Evolutionary conservation across 2,113 vertebrate species (phyloP), one percentile per base, ranked within the genome.

Genomic region (Sinocyclocheilus rhinocerous): DNA sequence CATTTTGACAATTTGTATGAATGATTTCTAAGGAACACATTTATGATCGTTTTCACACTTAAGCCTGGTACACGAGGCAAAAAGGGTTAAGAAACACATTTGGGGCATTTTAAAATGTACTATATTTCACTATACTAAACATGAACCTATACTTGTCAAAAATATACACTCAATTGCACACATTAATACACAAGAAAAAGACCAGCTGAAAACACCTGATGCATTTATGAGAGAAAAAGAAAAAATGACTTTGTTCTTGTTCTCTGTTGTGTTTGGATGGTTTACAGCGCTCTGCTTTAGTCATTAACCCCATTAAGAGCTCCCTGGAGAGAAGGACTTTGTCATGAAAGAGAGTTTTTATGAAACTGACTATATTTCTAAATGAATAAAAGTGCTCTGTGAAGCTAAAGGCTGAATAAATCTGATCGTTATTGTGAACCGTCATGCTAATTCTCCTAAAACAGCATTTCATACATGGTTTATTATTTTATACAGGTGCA

Each of bases 221-320:
- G 52, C 52, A 18, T 55, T 55, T 55, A 55, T 55, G 52, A 55
- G 5, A 55, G 52, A 55, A 6, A 70, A 24, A n/a, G 15, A 50
- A 29, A 10, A 45, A 77, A 9, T 20, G 7, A 24, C 22, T 24
- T 48, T 50, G 45, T 76, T 16, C 76, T 29, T 96, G 93, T 90
- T 95, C 95, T 94, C 94, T 93, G 93, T 94, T 91, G 93, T 91
- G 94, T 95, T 95, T 89, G 93, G 95, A 96, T 96, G 95, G 95
- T 96, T 94, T 95, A 95, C 93, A 94, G 88, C 88, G 86, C 95
- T 96, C 97, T 98, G 97, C 94, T 69, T 97, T 97, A 96, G 95
- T 96, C 96, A 97, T 99, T 97, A 98, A 93, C 94, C 92, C 94
- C 93, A 95, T 95, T 94, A 95, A 96, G 95, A 94, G 93, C 96